Evolutionary conservation across 1,140 invertebrate genomes (phyloP).

Genomic region (Nasonia vitripennis): DNA sequence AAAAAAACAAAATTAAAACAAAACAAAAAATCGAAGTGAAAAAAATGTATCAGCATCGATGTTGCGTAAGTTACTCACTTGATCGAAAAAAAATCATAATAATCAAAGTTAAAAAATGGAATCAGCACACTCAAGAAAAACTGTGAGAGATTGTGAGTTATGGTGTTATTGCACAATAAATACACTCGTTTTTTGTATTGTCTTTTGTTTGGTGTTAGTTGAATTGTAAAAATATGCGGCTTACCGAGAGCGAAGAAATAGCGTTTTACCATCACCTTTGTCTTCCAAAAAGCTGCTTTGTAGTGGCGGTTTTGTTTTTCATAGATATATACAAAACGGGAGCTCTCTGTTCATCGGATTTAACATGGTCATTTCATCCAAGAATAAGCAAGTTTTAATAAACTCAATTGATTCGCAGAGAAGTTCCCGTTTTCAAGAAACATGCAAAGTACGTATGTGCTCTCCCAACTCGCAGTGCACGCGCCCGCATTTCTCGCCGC

Average conservation of each 20-base stretch:
- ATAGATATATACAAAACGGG: constrained; percentile 51
- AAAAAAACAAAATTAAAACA: constrained; percentile 25
- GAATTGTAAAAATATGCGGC: constrained; percentile 54
- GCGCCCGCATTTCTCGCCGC: not conserved
- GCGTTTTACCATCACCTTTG: constrained; percentile 69
- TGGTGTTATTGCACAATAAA: constrained; percentile 49
- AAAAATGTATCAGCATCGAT: constrained; percentile 7
- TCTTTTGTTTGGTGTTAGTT: constrained; percentile 40
- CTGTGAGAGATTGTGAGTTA: not conserved
- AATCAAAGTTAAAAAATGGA: constrained; percentile 7
- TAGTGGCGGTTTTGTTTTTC: constrained; percentile 43
- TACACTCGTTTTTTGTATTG: constrained; percentile 48
- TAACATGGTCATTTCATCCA: not conserved
- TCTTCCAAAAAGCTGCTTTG: constrained; percentile 66
- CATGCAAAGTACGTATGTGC: constrained; percentile 70
- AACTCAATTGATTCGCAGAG: constrained; percentile 68
- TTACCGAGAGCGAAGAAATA: constrained; percentile 66
- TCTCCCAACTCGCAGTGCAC: constrained; percentile 67
- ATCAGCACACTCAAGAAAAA: constrained; percentile 38
- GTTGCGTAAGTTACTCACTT: not conserved
- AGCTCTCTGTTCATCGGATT: constrained; percentile 70
- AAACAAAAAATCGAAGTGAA: constrained; percentile 41
- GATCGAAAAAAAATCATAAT: not conserved
- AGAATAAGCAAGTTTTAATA: not conserved
- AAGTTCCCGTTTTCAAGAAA: constrained; percentile 63